phyloP scores from a whole-genome alignment of 2,797 vertebrate genomes.

The Syndactyla subalaris region DNA sequence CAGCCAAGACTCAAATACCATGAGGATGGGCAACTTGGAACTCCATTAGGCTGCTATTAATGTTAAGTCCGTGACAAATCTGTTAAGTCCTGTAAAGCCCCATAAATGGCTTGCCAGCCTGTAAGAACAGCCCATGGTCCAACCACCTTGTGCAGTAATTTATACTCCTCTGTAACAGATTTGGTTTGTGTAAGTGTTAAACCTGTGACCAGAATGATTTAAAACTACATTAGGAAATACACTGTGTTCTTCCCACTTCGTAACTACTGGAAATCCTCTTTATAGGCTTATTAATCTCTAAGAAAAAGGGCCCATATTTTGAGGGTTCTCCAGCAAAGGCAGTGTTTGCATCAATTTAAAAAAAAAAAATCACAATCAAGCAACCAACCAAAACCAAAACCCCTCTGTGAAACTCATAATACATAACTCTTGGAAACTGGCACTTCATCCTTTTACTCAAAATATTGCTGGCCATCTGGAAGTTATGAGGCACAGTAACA shows the following conservation, averaged over 20 bases:
- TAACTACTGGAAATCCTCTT: background rate
- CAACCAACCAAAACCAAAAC: background rate
- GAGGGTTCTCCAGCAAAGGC: background rate
- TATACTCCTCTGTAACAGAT: background rate
- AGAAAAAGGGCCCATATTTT: background rate
- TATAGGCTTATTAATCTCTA: background rate
- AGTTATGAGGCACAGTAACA: constrained; percentile 27
- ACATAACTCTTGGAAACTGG: background rate
- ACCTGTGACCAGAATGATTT: background rate
- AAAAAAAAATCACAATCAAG: background rate
- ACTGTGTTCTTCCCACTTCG: background rate
- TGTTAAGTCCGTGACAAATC: background rate
- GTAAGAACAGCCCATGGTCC: background rate
- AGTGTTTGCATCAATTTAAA: background rate
- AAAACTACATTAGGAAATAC: background rate
- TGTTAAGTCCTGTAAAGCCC: background rate
- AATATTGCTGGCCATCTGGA: background rate
- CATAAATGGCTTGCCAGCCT: background rate
- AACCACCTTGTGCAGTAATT: background rate
- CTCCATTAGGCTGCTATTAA: background rate
- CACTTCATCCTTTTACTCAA: constrained; percentile 14
- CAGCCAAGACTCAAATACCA: background rate
- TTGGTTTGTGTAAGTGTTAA: background rate
- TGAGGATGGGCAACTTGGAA: background rate
- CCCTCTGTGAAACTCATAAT: background rate